Conservation (phyloP, 2,888 invertebrate species). For the Erpobdella octoculata region DNA sequence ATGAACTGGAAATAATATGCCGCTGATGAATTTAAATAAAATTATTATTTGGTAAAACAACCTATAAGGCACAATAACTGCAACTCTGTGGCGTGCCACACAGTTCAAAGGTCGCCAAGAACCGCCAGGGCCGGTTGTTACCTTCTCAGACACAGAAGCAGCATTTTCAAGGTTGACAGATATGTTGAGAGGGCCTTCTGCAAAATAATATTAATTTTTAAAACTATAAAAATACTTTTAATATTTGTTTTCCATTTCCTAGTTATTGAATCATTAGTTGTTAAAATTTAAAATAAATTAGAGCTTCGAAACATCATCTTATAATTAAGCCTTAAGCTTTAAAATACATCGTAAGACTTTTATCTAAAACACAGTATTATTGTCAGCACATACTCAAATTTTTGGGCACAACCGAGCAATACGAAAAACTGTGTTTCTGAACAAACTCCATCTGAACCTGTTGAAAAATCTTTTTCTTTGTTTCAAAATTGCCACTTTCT, state of each 20-base stretch:
- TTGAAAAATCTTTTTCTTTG: background rate
- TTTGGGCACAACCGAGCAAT: background rate
- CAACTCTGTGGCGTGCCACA: slow-evolving; percentile 44
- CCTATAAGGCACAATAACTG: slow-evolving; percentile 49
- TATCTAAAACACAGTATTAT: background rate
- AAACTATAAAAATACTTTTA: background rate
- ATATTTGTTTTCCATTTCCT: background rate
- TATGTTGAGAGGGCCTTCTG: background rate
- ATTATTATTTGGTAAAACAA: too few relatives aligned
- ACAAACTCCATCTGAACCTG: background rate
- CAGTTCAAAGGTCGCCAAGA: slow-evolving; percentile 42
- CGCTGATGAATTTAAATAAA: too few relatives aligned
- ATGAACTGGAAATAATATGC: too few relatives aligned
- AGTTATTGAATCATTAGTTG: too few relatives aligned
- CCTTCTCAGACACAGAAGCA: background rate
- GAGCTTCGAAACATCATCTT: too few relatives aligned
- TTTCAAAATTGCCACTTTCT: too few relatives aligned
- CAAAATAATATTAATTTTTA: background rate
- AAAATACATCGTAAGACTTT: background rate
- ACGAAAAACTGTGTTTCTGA: background rate
- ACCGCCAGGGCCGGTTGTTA: slow-evolving; percentile 41
- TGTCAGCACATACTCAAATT: background rate
- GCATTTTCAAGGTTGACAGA: background rate
- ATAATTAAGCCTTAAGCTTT: background rate
- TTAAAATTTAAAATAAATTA: too few relatives aligned